Percentiles rank a stretch among this genome's conserved stretches.
These are phyloP conservation scores for Cephalophus harveyi DNA, from an alignment of 2,113 vertebrate species.

Conservation along the genomic window DNA sequence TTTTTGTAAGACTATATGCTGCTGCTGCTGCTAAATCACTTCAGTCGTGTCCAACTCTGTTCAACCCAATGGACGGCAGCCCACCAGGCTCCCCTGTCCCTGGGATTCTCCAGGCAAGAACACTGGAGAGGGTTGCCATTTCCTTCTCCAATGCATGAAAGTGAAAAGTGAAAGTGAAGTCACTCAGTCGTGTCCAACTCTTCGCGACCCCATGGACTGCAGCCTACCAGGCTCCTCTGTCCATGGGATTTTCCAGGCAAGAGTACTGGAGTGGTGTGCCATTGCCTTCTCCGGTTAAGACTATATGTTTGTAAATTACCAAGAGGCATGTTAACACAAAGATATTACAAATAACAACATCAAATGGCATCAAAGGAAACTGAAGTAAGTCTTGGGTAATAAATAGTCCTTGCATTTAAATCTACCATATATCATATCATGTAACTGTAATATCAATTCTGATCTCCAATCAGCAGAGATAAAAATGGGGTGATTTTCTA, in stretches of 20 bases:
- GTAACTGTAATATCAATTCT: not conserved
- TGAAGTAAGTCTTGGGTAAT: not conserved
- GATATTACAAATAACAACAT: not conserved
- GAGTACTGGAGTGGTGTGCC: too few species aligned
- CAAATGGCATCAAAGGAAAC: not conserved
- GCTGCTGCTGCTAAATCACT: too few species aligned
- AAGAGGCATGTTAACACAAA: not conserved
- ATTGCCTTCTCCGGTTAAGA: not conserved
- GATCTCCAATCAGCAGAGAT: slow-evolving; percentile 25
- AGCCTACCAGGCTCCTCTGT: too few species aligned
- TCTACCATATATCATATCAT: not conserved
- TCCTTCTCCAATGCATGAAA: too few species aligned
- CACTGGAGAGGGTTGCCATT: too few species aligned
- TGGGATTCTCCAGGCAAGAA: too few species aligned
- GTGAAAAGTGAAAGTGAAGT: too few species aligned
- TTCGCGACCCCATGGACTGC: rapidly evolving
- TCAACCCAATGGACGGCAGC: too few species aligned
- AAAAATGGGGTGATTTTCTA: slow-evolving; percentile 28
- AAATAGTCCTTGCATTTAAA: not conserved
- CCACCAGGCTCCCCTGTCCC: rapidly evolving
- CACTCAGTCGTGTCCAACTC: rapidly evolving
- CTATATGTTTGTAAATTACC: not conserved
- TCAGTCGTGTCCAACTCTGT: too few species aligned
- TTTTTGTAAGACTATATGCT: not conserved
- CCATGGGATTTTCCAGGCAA: too few species aligned